Conservation (phyloP, 2,797 vertebrate species). For the Neomorphus geoffroyi region DNA sequence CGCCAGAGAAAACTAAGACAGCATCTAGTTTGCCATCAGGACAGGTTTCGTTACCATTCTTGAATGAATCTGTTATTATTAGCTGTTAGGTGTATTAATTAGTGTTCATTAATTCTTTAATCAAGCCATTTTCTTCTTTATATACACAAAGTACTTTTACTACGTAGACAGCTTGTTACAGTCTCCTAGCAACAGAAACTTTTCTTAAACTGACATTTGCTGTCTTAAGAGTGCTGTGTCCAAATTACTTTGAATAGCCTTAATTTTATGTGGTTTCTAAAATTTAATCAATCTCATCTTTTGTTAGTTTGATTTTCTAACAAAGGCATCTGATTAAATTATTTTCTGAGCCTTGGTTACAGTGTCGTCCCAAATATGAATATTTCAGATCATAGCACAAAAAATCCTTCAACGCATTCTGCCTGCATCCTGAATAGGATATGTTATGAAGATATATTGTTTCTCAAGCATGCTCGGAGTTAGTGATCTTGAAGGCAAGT, state of each 20-base stretch:
- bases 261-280: constrained; percentile 42
- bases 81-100: neutral
- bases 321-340: constrained; percentile 39
- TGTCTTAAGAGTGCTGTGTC: neutral
- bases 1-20: neutral
- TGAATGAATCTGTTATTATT: neutral
- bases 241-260: constrained; percentile 51
- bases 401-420: neutral
- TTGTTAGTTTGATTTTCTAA: constrained; percentile 42
- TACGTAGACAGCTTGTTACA: neutral
- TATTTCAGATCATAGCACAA: neutral
- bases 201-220: constrained; percentile 27
- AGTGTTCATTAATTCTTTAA: neutral
- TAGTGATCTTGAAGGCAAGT: neutral
- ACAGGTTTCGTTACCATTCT: neutral
- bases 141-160: neutral
- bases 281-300: constrained; percentile 52
- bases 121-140: neutral
- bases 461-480: neutral
- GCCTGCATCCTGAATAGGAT: neutral
- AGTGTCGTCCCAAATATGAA: neutral
- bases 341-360: constrained; percentile 22
- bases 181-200: constrained; percentile 41
- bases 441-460: neutral
- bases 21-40: neutral